Evolutionary conservation across 92 coral and sea anemone genomes (phyloP), one percentile per base, ranked within the genome.

Genomic region (Porites rus): DNA sequence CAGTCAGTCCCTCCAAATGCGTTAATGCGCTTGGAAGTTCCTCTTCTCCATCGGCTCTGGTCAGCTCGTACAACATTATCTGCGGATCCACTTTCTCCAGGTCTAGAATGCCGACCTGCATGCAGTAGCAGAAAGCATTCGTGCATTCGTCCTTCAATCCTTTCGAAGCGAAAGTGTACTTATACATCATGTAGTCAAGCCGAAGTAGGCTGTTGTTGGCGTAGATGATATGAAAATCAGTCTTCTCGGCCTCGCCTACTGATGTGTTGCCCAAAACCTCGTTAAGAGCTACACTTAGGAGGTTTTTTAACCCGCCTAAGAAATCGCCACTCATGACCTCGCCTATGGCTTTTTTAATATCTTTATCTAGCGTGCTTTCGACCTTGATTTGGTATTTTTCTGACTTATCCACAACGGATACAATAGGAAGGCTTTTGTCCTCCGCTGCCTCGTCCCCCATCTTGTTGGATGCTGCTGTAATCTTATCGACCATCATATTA

Each of bases 131-230:
- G 71, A 88, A 83, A 25, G 72, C 80, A 66, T 76, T 88, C 69
- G 22, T 17, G 21, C 51, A 78, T 56, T 88, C 62, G 5, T 25
- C 24, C 54, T 65, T 65, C 31, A 88, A 59, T 9, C 88, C 84
- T 2, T 66, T 65, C 13, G 88, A 88, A 10, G 74, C 6, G 51
- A 77, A 89, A 1, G 69, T 20, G 43, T 84, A 89, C 81, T 84
- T 76, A 76, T 76, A 88, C 69, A 84, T 21, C 84, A 64, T 82
- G 67, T 54, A 24, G 66, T 89, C 85, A 14, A 84, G 50, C 28
- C 92, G 89, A 24, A 89, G 81, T 21, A 89, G 68, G 72, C 89
- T 53, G 79, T 89, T 89, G 18, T 56, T 75, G 25, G 72, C 84
- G 25, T 18, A 89, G 53, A 77, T 70, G 17, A 89, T 65, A 52